These are phyloP conservation scores for Lepidocyrtinus sp. DNA, from an alignment of 2,888 invertebrate genomes.

Conservation along the genomic window DNA sequence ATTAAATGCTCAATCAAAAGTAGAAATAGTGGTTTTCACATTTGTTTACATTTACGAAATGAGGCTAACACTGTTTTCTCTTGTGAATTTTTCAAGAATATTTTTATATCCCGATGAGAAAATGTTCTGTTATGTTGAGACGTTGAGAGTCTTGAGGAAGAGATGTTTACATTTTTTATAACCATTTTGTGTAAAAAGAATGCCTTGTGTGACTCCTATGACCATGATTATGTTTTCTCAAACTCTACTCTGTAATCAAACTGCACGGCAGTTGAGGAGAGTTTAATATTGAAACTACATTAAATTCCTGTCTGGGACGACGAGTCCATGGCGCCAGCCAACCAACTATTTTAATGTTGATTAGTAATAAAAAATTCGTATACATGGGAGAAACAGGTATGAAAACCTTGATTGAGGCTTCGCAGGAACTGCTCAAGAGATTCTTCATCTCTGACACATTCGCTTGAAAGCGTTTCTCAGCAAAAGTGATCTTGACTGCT, in stretches of 20 bases:
- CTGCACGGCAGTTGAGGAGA: neutral
- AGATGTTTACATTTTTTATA: too few species aligned
- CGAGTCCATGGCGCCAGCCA: conserved; percentile 55
- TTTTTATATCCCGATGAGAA: neutral
- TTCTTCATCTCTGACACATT: conserved; percentile 31
- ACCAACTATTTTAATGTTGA: conserved; percentile 53
- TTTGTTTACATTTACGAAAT: too few species aligned
- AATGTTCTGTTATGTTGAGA: neutral
- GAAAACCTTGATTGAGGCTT: conserved; percentile 9
- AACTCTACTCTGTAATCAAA: too few species aligned
- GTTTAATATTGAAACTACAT: neutral
- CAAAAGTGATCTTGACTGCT: conserved; percentile 20
- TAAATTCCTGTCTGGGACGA: conserved; percentile 58
- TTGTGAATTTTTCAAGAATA: too few species aligned
- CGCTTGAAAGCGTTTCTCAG: conserved; percentile 23
- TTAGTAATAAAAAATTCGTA: conserved; percentile 13
- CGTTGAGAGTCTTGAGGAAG: neutral
- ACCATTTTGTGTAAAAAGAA: too few species aligned
- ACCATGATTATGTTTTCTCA: too few species aligned
- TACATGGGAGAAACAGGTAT: conserved; percentile 11
- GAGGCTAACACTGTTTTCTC: too few species aligned
- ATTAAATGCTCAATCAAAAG: too few species aligned
- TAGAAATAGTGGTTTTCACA: too few species aligned
- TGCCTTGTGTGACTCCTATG: too few species aligned
- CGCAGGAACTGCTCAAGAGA: conserved; percentile 13